Conservation (phyloP, 2,797 vertebrate species). For the Dicrostonyx torquatus region DNA sequence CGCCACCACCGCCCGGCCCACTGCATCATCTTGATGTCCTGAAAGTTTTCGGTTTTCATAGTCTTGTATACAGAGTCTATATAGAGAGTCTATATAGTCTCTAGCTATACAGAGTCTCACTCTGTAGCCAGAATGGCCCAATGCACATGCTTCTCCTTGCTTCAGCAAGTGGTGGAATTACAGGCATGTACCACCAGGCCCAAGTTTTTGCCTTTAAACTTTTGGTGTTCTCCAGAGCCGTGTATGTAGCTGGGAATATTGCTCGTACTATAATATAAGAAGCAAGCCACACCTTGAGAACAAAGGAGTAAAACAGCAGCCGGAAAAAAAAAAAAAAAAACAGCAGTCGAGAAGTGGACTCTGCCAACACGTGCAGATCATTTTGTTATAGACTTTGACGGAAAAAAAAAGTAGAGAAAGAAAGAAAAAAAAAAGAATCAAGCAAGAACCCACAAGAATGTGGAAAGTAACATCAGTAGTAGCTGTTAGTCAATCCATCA, state of each 20-base stretch:
- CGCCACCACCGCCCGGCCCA: not conserved
- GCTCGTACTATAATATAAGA: not conserved
- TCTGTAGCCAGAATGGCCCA: not conserved
- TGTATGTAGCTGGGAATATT: not conserved
- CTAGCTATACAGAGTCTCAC: not conserved
- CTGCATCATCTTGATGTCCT: not conserved
- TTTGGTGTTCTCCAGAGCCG: not conserved
- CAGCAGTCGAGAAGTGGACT: not conserved
- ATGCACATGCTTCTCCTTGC: not conserved
- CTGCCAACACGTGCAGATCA: not conserved
- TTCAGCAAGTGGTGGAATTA: not conserved
- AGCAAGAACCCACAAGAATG: not conserved
- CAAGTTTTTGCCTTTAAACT: not conserved
- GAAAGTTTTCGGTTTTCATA: not conserved
- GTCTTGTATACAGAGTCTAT: no score
- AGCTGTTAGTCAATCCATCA: not conserved
- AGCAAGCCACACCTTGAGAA: not conserved
- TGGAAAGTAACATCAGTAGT: not conserved
- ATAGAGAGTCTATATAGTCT: no score
- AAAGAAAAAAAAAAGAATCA: not conserved
- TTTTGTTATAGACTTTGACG: not conserved
- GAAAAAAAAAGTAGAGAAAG: not conserved
- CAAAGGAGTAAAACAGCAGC: not conserved
- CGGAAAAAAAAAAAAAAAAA: no score
- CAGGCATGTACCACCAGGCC: not conserved